Evolutionary conservation across 1,140 invertebrate species (phyloP), one percentile per base, ranked within the genome.

Genomic region (Drosophila athabasca): DNA sequence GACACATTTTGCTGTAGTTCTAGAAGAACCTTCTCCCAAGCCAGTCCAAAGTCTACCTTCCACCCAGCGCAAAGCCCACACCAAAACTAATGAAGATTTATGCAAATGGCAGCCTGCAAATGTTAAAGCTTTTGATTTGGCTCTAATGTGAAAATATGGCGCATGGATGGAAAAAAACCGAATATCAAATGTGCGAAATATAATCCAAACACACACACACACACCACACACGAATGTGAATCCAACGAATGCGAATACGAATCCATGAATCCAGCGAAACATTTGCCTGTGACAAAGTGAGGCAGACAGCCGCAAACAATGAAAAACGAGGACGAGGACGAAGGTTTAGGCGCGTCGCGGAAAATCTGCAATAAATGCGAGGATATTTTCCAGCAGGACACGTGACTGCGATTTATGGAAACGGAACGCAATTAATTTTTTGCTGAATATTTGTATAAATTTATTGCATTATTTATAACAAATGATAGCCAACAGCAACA

Each of bases 271-370:
- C 29, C 46, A 22, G 53, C 48, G 45, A 22, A 46, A 39, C 69
- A 74, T 87, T 82, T 82, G 66, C 70, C 60, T 87, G 59, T 71
- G 83, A 88, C 79, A 88, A 88, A 88, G 83, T 79, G 79, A 54
- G 68, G 67, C 83, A 88, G 82, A 83, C 83, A 83, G 83, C 83
- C 79, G 83, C 83, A 88, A 88, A 88, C 83, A 88, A 88, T 88
- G 83, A 88, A 88, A 83, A 88, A 88, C 88, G 83, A 76, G 62
- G 76, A 48, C 80, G 44, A 74, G 58, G 73, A 52, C 44, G 46
- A 22, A 31, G 71, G 57, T 51, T 76, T 76, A 67, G 71, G 45
- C 55, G 71, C 45, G 45, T 44, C 66, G 22, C 22, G 15, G 17
- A 3, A 58, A 62, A 57, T 62, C 24, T 35, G 39, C 55, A 58